These are phyloP conservation scores for Melanargia galathea DNA, from an alignment of 2,888 invertebrate genomes.

Conservation along the genomic window DNA sequence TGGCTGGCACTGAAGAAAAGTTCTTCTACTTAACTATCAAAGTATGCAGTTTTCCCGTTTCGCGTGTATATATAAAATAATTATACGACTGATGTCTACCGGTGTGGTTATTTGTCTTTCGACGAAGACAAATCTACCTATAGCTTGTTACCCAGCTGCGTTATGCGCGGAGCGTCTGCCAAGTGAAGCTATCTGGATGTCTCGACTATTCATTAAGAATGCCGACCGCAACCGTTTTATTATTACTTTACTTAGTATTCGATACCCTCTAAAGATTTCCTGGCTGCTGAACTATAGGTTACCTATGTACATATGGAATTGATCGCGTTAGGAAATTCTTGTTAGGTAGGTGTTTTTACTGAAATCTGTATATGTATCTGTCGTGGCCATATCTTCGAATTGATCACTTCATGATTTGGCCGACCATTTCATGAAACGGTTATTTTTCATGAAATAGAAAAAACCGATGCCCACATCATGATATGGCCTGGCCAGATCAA, in stretches of 20 bases:
- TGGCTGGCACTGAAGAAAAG: too few species aligned
- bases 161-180: slow-evolving; percentile 26
- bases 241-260: slow-evolving; percentile 19
- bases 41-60: not conserved
- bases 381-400: too few species aligned
- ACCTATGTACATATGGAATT: slow-evolving; percentile 5
- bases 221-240: slow-evolving; percentile 25
- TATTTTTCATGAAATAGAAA: too few species aligned
- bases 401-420: too few species aligned
- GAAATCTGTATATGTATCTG: not conserved
- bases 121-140: not conserved
- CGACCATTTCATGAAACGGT: too few species aligned
- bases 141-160: slow-evolving; percentile 19
- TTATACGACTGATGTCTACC: too few species aligned
- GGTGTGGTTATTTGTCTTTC: not conserved
- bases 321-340: slow-evolving; percentile 3
- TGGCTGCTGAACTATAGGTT: slow-evolving; percentile 15
- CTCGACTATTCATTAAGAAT: slow-evolving; percentile 28
- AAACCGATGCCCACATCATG: too few species aligned
- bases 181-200: slow-evolving; percentile 26
- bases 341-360: not conserved
- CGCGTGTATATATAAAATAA: not conserved
- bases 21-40: not conserved
- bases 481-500: too few species aligned
- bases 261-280: slow-evolving; percentile 24